Base-by-base conservation (phyloP, 2,888 invertebrate species). In the Drosophila cracens region DNA sequence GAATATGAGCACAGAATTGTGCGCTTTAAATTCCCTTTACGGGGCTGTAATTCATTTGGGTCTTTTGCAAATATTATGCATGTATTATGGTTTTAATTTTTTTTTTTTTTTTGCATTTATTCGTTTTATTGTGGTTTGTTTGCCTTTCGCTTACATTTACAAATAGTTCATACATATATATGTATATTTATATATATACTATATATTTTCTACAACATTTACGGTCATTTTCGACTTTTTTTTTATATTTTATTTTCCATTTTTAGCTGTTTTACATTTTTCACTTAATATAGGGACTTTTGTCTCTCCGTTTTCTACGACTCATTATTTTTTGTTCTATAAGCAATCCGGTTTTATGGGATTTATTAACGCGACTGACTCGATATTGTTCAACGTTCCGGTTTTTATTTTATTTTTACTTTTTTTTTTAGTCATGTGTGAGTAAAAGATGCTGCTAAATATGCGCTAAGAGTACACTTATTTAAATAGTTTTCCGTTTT, bases 131-230 rank as follows among this genome's bases (percentile, higher is more conserved):
- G 74, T 81, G 64, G 56, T 77, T 57, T 57, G 40, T 57, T 57
- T 81, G 74, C 79, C 54, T 59, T 79, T 87, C 59, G 81, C 89
- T 87, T 87, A 87, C 87, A 87, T 81, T 82, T 87, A 87, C 85
- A 87, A 87, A 81, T 87, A 82, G 83, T 89, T 86, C 82, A 74
- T 79, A 79, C 40, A 56, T 38, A 56, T 78, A 76, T 84, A 82
- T 82, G 48, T 57, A 66, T 82, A 67, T 74, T 53, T 74, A 52
- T 84, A 88, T 87, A 88, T 85, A 86, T 86, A 79, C 86, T 83
- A 87, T 85, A 89, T 87, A 87, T 85, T 86, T 82, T 83, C 85
- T 86, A 86, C 85, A 86, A 86, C 85, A 89, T 89, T 86, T 83
- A 86, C 82, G 89, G 58, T 82, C 81, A 81, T 80, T 76, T 70